Evolutionary conservation across 2,113 vertebrate species (phyloP).

Genomic region (Corythornis vintsioides): DNA sequence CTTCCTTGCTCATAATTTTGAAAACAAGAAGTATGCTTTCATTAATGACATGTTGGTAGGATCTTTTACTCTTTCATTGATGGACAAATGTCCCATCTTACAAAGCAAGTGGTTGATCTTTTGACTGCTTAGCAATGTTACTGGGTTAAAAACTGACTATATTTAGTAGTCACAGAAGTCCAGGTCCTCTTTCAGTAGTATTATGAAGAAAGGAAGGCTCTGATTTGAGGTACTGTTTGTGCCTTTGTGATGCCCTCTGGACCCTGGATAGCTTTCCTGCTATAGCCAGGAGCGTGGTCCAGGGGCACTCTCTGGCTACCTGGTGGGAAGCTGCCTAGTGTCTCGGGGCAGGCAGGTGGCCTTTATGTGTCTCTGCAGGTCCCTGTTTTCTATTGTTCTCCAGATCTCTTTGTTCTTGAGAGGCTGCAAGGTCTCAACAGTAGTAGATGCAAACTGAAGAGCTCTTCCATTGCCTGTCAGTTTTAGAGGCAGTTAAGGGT

Average conservation of each 20-base stretch:
- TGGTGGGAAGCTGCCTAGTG: not conserved
- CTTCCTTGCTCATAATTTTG: not conserved
- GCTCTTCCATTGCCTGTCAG: not conserved
- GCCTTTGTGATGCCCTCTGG: not conserved
- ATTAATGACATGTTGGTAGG: not conserved
- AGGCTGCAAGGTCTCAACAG: not conserved
- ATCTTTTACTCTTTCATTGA: not conserved
- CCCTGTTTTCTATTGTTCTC: not conserved
- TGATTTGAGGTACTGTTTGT: not conserved
- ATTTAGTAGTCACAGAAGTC: not conserved
- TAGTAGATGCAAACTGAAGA: not conserved
- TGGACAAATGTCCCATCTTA: not conserved
- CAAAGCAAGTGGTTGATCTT: not conserved
- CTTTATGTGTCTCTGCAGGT: not conserved
- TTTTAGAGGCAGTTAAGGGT: not conserved
- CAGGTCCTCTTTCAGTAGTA: not conserved
- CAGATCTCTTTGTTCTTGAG: not conserved
- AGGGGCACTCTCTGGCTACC: not conserved
- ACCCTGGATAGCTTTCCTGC: not conserved
- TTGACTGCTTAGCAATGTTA: not conserved
- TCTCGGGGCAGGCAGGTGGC: not conserved
- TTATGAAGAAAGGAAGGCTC: not conserved
- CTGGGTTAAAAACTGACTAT: not conserved
- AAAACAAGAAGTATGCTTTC: not conserved
- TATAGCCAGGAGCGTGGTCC: not conserved